Evolutionary conservation across 2,888 invertebrate genomes (phyloP).

Genomic region (Ormia ochracea): DNA sequence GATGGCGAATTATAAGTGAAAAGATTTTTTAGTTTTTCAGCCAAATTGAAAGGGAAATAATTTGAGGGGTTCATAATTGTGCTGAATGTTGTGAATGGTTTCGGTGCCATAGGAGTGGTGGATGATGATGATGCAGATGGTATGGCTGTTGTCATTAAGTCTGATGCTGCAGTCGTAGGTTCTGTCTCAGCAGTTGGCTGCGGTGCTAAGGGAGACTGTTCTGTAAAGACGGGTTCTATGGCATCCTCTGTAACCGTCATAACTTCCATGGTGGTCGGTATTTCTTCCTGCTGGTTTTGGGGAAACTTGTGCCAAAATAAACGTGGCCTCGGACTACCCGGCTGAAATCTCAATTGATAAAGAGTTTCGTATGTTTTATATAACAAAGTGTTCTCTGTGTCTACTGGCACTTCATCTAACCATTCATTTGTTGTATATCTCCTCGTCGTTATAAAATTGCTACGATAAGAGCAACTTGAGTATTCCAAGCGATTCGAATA

Average conservation of each 20-base stretch:
- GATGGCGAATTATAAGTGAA: slow-evolving; percentile 70
- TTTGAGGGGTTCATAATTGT: slow-evolving; percentile 70
- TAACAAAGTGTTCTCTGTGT: background rate
- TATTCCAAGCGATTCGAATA: background rate
- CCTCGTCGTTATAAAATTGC: slow-evolving; percentile 68
- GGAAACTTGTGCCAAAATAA: slow-evolving; percentile 67
- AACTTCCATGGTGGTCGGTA: background rate
- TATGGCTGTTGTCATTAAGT: slow-evolving; percentile 11
- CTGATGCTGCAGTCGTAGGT: slow-evolving; percentile 11
- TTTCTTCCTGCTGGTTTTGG: slow-evolving; percentile 62
- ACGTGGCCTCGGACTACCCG: slow-evolving; percentile 61
- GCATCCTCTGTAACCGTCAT: slow-evolving; percentile 30
- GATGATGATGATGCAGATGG: slow-evolving; percentile 24
- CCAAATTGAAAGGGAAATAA: slow-evolving; percentile 60
- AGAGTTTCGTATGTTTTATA: slow-evolving; percentile 62
- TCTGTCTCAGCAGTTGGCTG: background rate
- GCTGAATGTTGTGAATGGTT: slow-evolving; percentile 64
- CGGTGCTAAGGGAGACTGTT: slow-evolving; percentile 6
- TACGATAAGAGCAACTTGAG: slow-evolving; percentile 24
- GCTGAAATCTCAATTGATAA: slow-evolving; percentile 70
- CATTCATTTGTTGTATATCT: slow-evolving; percentile 18
- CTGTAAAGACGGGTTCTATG: slow-evolving; percentile 9
- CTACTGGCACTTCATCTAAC: slow-evolving; percentile 27
- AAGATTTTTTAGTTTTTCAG: slow-evolving; percentile 68
- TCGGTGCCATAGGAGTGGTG: slow-evolving; percentile 18